Conservation (phyloP, 2,888 invertebrate species). For the Brenthis daphne region DNA sequence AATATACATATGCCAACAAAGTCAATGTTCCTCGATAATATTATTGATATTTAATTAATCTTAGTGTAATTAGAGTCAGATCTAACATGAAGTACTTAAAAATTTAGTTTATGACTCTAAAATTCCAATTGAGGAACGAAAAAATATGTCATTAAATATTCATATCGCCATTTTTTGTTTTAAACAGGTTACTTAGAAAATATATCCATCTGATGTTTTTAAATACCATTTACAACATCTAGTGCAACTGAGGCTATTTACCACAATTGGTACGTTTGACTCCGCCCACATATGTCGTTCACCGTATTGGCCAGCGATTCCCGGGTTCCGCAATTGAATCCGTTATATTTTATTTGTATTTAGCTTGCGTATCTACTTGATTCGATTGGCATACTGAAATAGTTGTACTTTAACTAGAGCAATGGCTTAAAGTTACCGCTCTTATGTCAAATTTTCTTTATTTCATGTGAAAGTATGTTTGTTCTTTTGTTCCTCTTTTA, state of each 20-base stretch:
- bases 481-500: too few relatives aligned
- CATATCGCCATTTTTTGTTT: not conserved
- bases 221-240: constrained; percentile 15
- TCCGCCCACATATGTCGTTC: constrained; percentile 62
- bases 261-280: constrained; percentile 50
- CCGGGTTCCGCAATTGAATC: constrained; percentile 52
- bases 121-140: not conserved
- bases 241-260: constrained; percentile 41
- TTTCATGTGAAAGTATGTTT: too few relatives aligned
- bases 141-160: constrained; percentile 3
- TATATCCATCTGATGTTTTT: constrained; percentile 2
- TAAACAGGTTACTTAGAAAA: constrained; percentile 2
- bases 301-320: constrained; percentile 55
- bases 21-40: too few relatives aligned
- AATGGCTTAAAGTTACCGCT: not conserved
- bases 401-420: constrained; percentile 11
- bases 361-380: constrained; percentile 32
- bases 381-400: constrained; percentile 31
- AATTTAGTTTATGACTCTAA: too few relatives aligned
- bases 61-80: too few relatives aligned
- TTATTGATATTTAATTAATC: too few relatives aligned
- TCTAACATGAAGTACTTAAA: too few relatives aligned
- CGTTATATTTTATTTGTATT: constrained; percentile 38
- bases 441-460: too few relatives aligned
- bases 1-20: too few relatives aligned